These are phyloP conservation scores for Tokudaia muenninki DNA, from an alignment of 2,797 vertebrate species.

Conservation along the genomic window DNA sequence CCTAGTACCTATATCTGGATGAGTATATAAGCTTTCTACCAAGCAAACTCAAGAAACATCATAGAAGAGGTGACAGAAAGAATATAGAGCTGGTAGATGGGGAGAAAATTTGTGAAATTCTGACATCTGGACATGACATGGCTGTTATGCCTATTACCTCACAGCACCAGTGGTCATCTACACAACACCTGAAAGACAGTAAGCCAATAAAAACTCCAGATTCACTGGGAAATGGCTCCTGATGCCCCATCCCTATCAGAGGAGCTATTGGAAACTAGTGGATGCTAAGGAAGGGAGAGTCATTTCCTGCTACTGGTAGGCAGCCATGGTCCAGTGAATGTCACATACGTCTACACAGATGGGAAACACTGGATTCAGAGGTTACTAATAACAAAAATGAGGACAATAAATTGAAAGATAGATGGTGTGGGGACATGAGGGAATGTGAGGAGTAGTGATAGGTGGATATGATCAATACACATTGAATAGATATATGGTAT, in stretches of 20 bases:
- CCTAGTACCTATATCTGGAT: not conserved
- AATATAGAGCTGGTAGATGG: not conserved
- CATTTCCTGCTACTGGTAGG: not conserved
- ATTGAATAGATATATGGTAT: not conserved
- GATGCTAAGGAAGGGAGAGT: not conserved
- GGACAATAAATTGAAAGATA: not conserved
- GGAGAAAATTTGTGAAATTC: not conserved
- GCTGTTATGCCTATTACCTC: not conserved
- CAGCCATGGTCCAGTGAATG: not conserved
- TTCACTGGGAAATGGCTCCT: not conserved
- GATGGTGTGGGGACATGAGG: not conserved
- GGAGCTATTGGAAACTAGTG: not conserved
- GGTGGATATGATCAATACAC: not conserved
- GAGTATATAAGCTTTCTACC: not conserved
- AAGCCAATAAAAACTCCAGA: not conserved
- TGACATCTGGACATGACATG: not conserved
- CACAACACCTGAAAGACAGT: not conserved
- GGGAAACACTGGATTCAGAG: not conserved
- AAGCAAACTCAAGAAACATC: not conserved
- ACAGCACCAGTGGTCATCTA: not conserved
- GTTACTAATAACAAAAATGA: not conserved
- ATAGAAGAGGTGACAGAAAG: not conserved
- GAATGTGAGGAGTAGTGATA: not conserved
- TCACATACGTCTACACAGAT: not conserved
- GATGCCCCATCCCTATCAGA: not conserved